A percentile compares a stretch with the other conserved stretches of the same genome.
These are phyloP conservation scores for Ooceraea biroi DNA, from an alignment of 1,140 invertebrate genomes.

Conservation along the genomic window DNA sequence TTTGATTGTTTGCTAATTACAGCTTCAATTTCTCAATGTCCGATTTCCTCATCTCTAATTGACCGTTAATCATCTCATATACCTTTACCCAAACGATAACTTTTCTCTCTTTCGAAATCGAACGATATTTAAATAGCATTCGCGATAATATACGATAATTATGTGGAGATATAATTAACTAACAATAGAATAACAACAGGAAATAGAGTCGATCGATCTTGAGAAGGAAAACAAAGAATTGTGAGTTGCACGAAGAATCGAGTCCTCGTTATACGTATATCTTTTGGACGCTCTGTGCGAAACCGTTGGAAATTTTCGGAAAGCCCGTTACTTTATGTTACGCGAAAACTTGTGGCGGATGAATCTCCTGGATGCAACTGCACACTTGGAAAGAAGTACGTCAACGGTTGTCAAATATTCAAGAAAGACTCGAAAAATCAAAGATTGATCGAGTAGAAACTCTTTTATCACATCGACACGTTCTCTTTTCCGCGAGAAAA, in stretches of 20 bases:
- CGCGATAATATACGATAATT: not conserved
- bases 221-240: not conserved
- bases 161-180: not conserved
- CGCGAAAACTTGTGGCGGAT: conserved; percentile 39
- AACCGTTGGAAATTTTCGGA: conserved; percentile 29
- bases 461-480: conserved; percentile 47
- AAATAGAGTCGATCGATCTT: not conserved
- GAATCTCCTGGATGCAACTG: conserved; percentile 31
- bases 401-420: conserved; percentile 45
- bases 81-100: conserved; percentile 18
- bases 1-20: conserved; percentile 46
- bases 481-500: conserved; percentile 19
- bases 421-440: conserved; percentile 12
- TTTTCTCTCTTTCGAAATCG: not conserved
- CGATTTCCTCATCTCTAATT: conserved; percentile 26
- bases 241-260: not conserved
- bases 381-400: conserved; percentile 45
- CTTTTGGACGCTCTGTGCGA: not conserved
- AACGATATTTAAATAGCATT: not conserved
- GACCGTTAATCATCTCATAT: not conserved
- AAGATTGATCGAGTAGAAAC: conserved; percentile 56
- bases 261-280: not conserved
- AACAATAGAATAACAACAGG: not conserved
- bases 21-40: conserved; percentile 30
- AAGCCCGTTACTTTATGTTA: conserved; percentile 36